These are phyloP conservation scores for Cosmopolites sordidus DNA, from an alignment of 2,888 invertebrate genomes.

Conservation along the genomic window DNA sequence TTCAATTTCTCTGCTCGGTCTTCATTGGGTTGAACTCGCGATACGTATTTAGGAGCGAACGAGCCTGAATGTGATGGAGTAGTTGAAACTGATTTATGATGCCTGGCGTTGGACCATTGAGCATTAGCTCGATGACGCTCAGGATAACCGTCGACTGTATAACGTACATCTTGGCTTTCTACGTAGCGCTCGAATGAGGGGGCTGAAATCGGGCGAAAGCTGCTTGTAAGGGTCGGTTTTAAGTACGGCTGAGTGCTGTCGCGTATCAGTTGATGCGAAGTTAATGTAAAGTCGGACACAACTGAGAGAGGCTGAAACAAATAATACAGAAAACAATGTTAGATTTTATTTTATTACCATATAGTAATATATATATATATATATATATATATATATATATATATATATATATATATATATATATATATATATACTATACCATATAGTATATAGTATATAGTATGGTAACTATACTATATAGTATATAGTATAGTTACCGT, in stretches of 20 bases:
- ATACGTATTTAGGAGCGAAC: conserved; percentile 2
- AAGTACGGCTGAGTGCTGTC: conserved; percentile 13
- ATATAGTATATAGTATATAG: no score
- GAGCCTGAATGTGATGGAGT: neutral
- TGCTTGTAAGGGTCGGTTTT: conserved; percentile 19
- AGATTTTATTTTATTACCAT: no score
- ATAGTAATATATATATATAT: no score
- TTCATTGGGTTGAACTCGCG: neutral
- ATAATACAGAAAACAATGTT: neutral
- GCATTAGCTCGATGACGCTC: conserved; percentile 16
- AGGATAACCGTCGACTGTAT: conserved; percentile 79
- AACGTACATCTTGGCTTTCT: conserved; percentile 55
- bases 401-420: no score
- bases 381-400: no score
- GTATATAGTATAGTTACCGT: no score
- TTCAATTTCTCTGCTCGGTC: neutral
- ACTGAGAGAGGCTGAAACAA: conserved; percentile 12
- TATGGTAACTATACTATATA: no score
- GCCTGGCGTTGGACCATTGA: neutral
- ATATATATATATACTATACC: no score
- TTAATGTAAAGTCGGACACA: neutral
- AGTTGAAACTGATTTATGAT: conserved; percentile 4
- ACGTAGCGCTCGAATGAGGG: conserved; percentile 22
- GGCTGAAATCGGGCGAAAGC: conserved; percentile 18
- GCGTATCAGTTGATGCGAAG: neutral